A percentile compares a stretch with the other conserved stretches of the same genome.
Evolutionary conservation across 2,113 vertebrate genomes (phyloP).

Genomic region (Laticauda colubrina): DNA sequence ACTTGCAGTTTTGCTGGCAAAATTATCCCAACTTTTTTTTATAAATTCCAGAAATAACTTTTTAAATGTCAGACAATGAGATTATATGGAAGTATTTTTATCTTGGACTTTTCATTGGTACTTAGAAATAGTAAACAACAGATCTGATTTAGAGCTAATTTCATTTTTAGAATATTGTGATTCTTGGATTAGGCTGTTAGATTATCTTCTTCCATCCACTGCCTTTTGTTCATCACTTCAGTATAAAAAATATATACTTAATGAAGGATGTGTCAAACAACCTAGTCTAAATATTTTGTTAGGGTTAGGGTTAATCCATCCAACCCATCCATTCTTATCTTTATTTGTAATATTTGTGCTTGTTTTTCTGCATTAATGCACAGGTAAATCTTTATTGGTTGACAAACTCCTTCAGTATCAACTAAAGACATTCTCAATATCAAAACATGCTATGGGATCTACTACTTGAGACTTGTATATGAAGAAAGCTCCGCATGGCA

Average conservation of each 20-base stretch:
- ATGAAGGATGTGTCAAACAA: neutral
- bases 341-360: slow-evolving; percentile 41
- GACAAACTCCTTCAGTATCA: slow-evolving; percentile 30
- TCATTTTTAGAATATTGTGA: neutral
- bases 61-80: neutral
- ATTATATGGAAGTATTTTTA: neutral
- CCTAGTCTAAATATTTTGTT: neutral
- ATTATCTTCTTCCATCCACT: neutral
- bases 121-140: neutral
- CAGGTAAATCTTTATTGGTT: slow-evolving; percentile 33
- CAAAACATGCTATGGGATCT: neutral
- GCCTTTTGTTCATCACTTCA: neutral
- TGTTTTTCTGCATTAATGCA: slow-evolving; percentile 44
- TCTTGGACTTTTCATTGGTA: neutral
- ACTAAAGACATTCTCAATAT: slow-evolving; percentile 21
- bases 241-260: no score
- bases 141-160: neutral
- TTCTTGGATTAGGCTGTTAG: neutral
- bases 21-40: neutral
- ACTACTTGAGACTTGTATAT: slow-evolving; percentile 2
- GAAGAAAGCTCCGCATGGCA: neutral
- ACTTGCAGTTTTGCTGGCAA: neutral
- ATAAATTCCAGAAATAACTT: neutral
- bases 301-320: neutral
- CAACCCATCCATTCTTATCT: neutral